phyloP scores from a whole-genome alignment of 2,797 vertebrate species.

The Chelonia mydas region DNA sequence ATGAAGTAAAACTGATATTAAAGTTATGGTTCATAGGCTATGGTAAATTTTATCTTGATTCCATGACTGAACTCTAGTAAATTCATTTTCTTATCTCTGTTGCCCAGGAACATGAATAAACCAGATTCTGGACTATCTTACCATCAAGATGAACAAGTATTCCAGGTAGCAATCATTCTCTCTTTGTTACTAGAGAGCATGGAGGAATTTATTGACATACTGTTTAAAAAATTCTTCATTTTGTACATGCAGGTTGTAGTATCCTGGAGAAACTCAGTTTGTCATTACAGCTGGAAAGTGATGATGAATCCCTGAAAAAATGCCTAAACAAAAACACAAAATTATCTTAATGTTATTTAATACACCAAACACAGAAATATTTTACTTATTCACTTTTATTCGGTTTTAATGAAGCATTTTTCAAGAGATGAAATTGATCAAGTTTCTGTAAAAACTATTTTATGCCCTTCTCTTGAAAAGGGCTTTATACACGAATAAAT shows the following conservation, averaged over 20 bases:
- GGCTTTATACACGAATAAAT: neutral
- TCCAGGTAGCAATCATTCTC: constrained; percentile 10
- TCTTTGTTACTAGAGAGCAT: neutral
- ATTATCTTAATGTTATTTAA: neutral
- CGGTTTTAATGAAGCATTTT: constrained; percentile 32
- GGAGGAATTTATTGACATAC: constrained; percentile 30
- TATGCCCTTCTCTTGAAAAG: neutral
- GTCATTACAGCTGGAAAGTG: neutral
- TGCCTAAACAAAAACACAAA: neutral
- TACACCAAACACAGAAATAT: constrained; percentile 5
- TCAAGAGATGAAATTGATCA: neutral
- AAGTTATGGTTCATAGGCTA: constrained; percentile 19
- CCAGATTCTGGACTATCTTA: constrained; percentile 19
- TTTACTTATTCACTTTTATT: neutral
- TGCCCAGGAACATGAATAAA: constrained; percentile 66
- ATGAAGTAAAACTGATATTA: constrained; percentile 32
- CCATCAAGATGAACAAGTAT: neutral
- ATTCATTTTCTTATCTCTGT: constrained; percentile 78
- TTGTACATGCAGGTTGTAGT: neutral
- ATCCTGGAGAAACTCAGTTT: neutral
- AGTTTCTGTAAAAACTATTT: neutral
- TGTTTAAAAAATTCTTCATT: neutral
- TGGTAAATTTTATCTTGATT: constrained; percentile 59
- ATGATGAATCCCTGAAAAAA: neutral
- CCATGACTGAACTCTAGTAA: constrained; percentile 47